Evolutionary conservation across 2,113 vertebrate species (phyloP), one percentile per base, ranked within the genome.

Genomic region (Anas platyrhynchos): DNA sequence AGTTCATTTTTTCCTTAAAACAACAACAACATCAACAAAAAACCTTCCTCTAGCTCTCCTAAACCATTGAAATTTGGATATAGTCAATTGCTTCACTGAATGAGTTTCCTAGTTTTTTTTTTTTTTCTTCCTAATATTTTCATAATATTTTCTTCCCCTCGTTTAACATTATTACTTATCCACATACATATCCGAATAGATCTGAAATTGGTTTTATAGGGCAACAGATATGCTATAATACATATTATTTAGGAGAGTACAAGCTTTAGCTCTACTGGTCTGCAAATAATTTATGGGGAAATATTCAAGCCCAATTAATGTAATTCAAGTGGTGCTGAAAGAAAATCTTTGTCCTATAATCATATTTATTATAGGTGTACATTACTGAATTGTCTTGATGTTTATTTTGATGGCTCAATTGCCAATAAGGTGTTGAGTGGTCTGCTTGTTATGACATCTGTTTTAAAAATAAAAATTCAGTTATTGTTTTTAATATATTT

Each of bases 131-230:
- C 62, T 31, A 4, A 22, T 83, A 29, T n/a, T 31, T 69, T 66
- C 9, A 75, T 91, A 18, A 56, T 84, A 72, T 91, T 78, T 80
- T 85, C 93, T 68, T 27, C 48, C 48, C 34, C 22, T 72, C 7
- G 0, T 94, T 93, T 86, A 88, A 17, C 38, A 41, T 82, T 90
- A 34, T 92, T 93, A 69, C 20, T 83, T 86, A 75, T 72, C 56
- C 9, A 55, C 27, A 26, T 36, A 21, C 12, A 61, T 78, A 86
- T 48, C 29, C 14, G 73, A 41, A 41, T 22, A 76, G 26, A 75
- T 50, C 26, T 91, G 77, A 86, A 95, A 93, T 79, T 86, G 54
- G 4, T 86, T 96, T 95, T 92, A 55, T 23, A 78, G 11, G 38
- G 50, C 43, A 90, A 75, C 11, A 68, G 11, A 72, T 78, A 84